Percentiles rank a stretch among this genome's conserved stretches.
These are phyloP conservation scores for Parelbella ahira DNA, from an alignment of 2,888 invertebrate species.

Conservation along the genomic window DNA sequence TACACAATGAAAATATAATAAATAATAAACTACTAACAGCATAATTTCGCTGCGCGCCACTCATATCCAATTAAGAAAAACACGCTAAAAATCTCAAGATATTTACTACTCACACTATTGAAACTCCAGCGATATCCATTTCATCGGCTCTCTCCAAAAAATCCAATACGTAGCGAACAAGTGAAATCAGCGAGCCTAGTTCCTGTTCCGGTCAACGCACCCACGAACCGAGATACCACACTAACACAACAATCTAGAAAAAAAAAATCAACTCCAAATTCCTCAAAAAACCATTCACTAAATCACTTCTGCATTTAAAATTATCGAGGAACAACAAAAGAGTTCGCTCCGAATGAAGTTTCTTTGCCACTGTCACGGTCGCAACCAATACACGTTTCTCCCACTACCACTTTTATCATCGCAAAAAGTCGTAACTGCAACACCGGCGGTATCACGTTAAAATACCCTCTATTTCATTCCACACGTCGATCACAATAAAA, in stretches of 20 bases:
- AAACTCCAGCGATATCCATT: conserved; percentile 36
- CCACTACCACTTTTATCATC: conserved; percentile 31
- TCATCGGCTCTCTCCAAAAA: conserved; percentile 37
- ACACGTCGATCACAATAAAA: no score
- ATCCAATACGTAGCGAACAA: conserved; percentile 37
- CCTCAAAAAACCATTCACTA: conserved; percentile 18
- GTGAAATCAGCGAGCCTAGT: conserved; percentile 39
- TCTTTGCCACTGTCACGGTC: conserved; percentile 45
- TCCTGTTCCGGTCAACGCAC: conserved; percentile 35
- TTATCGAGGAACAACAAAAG: conserved; percentile 6
- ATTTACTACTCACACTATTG: conserved; percentile 39
- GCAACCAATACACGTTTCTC: conserved; percentile 29
- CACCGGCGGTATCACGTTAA: no score
- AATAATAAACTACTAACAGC: no score
- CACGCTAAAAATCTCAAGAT: no score
- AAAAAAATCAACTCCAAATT: no score
- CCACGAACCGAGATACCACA: conserved; percentile 33
- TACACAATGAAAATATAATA: no score
- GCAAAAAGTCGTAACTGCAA: no score
- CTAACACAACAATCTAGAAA: conserved; percentile 31
- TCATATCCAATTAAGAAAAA: no score
- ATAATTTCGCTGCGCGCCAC: no score
- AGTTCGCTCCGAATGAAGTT: conserved; percentile 32
- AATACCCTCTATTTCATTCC: no score
- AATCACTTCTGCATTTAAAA: conserved; percentile 3